Conservation (phyloP, 2,888 invertebrate species). For the Agonum fuliginosum region DNA sequence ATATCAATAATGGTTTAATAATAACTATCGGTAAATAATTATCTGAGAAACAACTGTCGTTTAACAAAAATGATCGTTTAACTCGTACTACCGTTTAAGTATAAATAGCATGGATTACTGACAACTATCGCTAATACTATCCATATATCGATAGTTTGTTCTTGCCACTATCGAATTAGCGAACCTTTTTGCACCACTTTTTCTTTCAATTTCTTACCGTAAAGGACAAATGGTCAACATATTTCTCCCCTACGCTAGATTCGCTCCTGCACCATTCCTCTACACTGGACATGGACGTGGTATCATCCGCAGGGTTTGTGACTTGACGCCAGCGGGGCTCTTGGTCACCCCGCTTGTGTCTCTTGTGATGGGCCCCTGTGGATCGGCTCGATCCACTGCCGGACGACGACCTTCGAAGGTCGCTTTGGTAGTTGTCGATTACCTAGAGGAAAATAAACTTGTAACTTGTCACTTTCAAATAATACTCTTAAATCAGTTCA, state of each 20-base stretch:
- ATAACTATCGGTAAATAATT: too few relatives aligned
- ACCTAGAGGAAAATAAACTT: constrained; percentile 41
- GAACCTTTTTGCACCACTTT: too few relatives aligned
- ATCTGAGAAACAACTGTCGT: too few relatives aligned
- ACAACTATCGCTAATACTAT: background rate
- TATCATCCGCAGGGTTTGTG: constrained; percentile 68
- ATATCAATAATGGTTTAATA: too few relatives aligned
- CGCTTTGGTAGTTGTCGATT: constrained; percentile 79
- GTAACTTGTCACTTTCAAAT: too few relatives aligned
- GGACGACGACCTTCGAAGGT: constrained; percentile 72
- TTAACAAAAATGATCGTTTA: too few relatives aligned
- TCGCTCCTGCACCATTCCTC: constrained; percentile 71
- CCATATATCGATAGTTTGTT: background rate
- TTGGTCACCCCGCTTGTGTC: constrained; percentile 69
- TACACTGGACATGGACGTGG: constrained; percentile 69
- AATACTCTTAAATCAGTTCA: too few relatives aligned
- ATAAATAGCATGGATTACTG: too few relatives aligned
- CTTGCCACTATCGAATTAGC: too few relatives aligned
- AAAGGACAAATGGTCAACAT: constrained; percentile 69
- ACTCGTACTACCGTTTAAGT: too few relatives aligned
- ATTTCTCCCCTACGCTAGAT: constrained; percentile 70
- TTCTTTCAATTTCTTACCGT: constrained; percentile 66
- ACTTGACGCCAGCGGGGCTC: constrained; percentile 67
- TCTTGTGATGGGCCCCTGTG: constrained; percentile 67
- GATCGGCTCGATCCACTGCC: constrained; percentile 69